Evolutionary conservation across 2,113 vertebrate genomes (phyloP).

Genomic region (Paratilapia polleni): DNA sequence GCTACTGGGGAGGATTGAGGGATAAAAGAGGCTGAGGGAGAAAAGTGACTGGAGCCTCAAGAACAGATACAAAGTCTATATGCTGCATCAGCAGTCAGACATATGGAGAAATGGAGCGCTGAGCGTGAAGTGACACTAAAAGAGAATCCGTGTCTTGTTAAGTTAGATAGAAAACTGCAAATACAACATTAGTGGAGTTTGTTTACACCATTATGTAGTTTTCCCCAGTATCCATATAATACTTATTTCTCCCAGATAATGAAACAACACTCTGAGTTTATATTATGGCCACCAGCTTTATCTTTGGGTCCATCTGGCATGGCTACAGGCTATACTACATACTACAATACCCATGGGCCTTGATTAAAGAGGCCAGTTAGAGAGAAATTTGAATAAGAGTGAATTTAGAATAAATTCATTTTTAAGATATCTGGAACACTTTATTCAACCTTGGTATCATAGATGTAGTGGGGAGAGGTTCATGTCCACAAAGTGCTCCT

Average conservation of each 20-base stretch:
- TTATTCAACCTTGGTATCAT: background rate
- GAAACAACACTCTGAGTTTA: background rate
- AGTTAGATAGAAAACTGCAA: background rate
- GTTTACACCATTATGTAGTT: background rate
- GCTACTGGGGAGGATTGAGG: slow-evolving; percentile 69
- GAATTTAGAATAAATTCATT: background rate
- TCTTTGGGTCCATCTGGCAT: background rate
- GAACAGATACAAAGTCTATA: slow-evolving; percentile 41
- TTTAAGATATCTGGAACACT: background rate
- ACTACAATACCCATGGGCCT: too few relatives aligned
- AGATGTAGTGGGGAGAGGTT: background rate
- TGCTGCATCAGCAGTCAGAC: slow-evolving; percentile 49
- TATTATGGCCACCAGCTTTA: background rate
- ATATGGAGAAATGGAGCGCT: background rate
- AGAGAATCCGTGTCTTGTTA: background rate
- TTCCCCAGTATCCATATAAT: background rate
- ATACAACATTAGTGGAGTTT: background rate
- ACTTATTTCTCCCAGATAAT: background rate
- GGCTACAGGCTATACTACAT: too few relatives aligned
- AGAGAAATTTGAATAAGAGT: background rate
- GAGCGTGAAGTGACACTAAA: slow-evolving; percentile 21
- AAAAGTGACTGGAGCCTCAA: slow-evolving; percentile 56
- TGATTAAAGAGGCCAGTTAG: background rate
- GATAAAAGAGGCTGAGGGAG: slow-evolving; percentile 62
- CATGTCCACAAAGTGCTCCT: too few relatives aligned